Conservation (phyloP, 2,797 vertebrate genomes). For the Myiotriccus ornatus region DNA sequence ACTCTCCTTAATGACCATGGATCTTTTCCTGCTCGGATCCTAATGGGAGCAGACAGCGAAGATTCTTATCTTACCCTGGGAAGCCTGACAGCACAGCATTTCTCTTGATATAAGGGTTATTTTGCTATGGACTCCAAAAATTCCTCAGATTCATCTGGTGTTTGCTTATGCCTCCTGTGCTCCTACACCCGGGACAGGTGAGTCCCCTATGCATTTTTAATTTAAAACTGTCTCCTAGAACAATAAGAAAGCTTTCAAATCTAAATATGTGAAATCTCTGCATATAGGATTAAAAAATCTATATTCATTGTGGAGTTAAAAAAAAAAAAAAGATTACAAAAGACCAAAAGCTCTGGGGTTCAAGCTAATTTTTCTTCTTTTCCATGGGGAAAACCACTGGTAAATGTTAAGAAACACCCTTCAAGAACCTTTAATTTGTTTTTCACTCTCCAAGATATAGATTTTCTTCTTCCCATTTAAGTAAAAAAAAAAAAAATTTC, state of each 20-base stretch:
- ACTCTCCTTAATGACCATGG: neutral
- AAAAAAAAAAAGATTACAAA: neutral
- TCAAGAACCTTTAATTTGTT: slow-evolving; percentile 69
- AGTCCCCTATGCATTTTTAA: neutral
- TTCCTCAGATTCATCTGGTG: neutral
- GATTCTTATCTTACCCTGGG: slow-evolving; percentile 15
- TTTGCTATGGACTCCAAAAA: neutral
- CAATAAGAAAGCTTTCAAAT: slow-evolving; percentile 18
- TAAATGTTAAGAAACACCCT: slow-evolving; percentile 69
- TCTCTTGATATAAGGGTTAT: slow-evolving; percentile 8
- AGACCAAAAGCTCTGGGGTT: slow-evolving; percentile 55
- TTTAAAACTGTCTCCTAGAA: neutral
- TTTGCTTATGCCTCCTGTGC: neutral
- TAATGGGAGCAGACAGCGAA: slow-evolving; percentile 13
- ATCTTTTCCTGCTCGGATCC: neutral
- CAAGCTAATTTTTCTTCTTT: slow-evolving; percentile 68
- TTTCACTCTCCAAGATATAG: slow-evolving; percentile 57
- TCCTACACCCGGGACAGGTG: neutral
- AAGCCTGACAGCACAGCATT: slow-evolving; percentile 11
- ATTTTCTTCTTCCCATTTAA: slow-evolving; percentile 54
- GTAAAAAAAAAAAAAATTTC: slow-evolving; percentile 16
- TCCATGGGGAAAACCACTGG: slow-evolving; percentile 55
- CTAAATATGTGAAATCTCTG: slow-evolving; percentile 40
- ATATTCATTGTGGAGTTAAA: neutral
- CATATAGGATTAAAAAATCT: slow-evolving; percentile 32